A percentile compares a stretch with the other conserved stretches of the same genome.
These are phyloP conservation scores for Masnerella sp. DNA, from an alignment of 2,888 invertebrate genomes.

Conservation along the genomic window DNA sequence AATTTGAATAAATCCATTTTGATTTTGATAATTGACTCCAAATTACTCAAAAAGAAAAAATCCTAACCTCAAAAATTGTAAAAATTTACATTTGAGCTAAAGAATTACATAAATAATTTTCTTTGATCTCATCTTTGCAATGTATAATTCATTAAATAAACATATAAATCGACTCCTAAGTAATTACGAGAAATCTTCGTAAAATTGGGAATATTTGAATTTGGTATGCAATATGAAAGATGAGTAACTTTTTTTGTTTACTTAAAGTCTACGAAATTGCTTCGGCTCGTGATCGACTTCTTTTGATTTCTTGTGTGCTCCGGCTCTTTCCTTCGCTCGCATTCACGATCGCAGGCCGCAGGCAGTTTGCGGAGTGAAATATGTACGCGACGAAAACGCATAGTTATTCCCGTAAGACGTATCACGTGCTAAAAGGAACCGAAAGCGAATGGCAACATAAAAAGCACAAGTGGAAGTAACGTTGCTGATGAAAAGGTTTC, in stretches of 20 bases:
- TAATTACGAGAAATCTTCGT: too few relatives aligned
- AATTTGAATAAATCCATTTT: too few relatives aligned
- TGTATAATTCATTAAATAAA: background rate
- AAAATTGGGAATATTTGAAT: conserved; percentile 46
- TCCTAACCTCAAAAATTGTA: too few relatives aligned
- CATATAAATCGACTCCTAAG: too few relatives aligned
- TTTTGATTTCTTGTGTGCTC: conserved; percentile 58
- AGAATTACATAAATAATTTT: too few relatives aligned
- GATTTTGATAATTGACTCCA: too few relatives aligned
- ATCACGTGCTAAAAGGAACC: conserved; percentile 54
- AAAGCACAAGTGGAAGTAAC: conserved; percentile 34
- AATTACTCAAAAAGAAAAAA: too few relatives aligned
- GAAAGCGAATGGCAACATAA: conserved; percentile 37
- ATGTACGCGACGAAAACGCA: conserved; percentile 64
- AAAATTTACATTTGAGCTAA: too few relatives aligned
- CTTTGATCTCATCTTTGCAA: background rate
- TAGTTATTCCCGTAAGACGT: conserved; percentile 60
- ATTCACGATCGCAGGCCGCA: conserved; percentile 61
- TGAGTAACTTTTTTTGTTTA: conserved; percentile 53
- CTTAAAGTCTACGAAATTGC: conserved; percentile 56
- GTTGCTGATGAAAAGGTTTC: conserved; percentile 23
- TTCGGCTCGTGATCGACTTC: conserved; percentile 55
- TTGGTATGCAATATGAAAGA: conserved; percentile 49
- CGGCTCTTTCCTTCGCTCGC: conserved; percentile 52
- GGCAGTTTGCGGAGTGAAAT: conserved; percentile 67